Evolutionary conservation across 1,140 invertebrate genomes (phyloP), one percentile per base, ranked within the genome.

Genomic region (Forficula auricularia): DNA sequence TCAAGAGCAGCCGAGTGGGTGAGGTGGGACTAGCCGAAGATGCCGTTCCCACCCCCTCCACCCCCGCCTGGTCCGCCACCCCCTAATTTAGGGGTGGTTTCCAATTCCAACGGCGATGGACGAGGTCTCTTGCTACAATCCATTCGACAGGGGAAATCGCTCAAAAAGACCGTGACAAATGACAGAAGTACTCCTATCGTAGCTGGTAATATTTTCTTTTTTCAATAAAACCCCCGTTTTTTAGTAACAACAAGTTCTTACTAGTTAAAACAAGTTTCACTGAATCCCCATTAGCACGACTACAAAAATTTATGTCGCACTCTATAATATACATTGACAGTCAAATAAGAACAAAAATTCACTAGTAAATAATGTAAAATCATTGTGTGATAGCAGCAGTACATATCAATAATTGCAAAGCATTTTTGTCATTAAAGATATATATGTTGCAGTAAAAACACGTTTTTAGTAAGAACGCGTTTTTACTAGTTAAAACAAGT

Each of bases 81-180:
- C 46, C 48, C 51, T 9, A 33, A 14, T 44, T 44, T 19, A 37
- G 30, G 22, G 38, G 51, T 59, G 43, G 33, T 16, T 13, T 58
- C 62, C 40, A 20, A 36, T 8, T 41, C 47, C 3, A 62, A 60
- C 7, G 68, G 72, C 12, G 71, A 77, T 48, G 67, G 70, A 31
- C 67, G 79, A 51, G 68, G 68, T 44, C 66, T 73, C 12, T 60
- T 92, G 38, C 64, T 92, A 18, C 74, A 75, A 49, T 84, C 83
- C 35, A 92, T 92, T 52, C 73, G 82, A 50, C 72, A 77, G 58
- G 87, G 88, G 36, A 68, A 77, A 40, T 68, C 71, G 45, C 64
- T 92, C 45, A 90, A 86, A 58, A 91, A 90, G 63, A 74, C 84
- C 43, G 72, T 79, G 1, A 90, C 87, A 6, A 79, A 85, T 54